Conservation (phyloP, 1,140 invertebrate genomes). For the Gryllus bimaculatus region DNA sequence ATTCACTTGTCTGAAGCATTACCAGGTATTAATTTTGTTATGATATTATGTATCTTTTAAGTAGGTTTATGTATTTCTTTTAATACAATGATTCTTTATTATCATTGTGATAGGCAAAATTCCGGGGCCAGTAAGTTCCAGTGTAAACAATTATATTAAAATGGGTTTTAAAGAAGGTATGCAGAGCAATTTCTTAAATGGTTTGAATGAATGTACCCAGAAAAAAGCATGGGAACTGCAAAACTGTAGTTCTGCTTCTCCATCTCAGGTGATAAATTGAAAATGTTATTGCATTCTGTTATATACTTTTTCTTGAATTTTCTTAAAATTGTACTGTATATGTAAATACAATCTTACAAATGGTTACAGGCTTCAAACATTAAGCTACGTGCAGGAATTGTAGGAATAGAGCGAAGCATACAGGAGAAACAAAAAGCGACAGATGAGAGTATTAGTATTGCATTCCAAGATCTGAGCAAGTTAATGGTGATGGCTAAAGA, state of each 20-base stretch:
- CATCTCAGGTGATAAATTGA: constrained; percentile 24
- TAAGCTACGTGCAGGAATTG: constrained; percentile 77
- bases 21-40: constrained; percentile 33
- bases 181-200: constrained; percentile 54
- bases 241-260: constrained; percentile 20
- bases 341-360: background rate
- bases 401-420: constrained; percentile 88
- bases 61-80: too few relatives aligned
- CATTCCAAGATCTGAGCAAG: constrained; percentile 91
- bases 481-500: constrained; percentile 95
- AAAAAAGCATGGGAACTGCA: constrained; percentile 51
- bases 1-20: constrained; percentile 61
- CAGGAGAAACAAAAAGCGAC: constrained; percentile 83
- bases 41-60: too few relatives aligned
- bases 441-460: constrained; percentile 80
- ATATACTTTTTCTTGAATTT: background rate
- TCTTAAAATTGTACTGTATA: background rate
- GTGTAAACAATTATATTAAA: constrained; percentile 66
- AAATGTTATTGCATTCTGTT: background rate
- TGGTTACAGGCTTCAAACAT: constrained; percentile 32
- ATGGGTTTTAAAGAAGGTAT: constrained; percentile 82
- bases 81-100: too few relatives aligned
- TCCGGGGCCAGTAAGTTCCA: constrained; percentile 63
- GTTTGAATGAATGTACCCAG: constrained; percentile 50
- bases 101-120: constrained; percentile 43